Base-by-base conservation (phyloP, 2,113 vertebrate species). In the Donacobius atricapilla region DNA sequence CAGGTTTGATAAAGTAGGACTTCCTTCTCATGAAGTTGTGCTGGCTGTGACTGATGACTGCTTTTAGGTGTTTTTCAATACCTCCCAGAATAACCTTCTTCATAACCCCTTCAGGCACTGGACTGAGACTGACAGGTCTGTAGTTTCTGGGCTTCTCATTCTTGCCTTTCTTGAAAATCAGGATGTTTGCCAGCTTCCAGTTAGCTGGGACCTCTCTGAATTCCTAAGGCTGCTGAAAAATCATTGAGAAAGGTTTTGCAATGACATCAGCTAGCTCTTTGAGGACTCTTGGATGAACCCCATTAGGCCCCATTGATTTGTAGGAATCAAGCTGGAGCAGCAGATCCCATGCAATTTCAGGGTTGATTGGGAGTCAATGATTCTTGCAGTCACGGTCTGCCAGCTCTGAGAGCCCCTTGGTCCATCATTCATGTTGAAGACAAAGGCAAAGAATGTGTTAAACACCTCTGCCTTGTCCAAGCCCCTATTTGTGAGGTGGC, bases 31-130 rank as follows among this genome's bases (percentile, higher is more conserved):
- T 42, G 16, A 66, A 76, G 25, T 11, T 1, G 0, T 42, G 16
- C 35, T 76, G 51, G 31, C 16, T 42, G 31, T 76, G 70, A 57
- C 16, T 0, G 0, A 21, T 31, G 31, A 31, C 37, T 13, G 1
- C 11, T 33, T 57, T 58, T 25, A 50, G 53, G 31, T 57, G 20
- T 25, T 57, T 57, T 48, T 40, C 35, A 50, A 24, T 16, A 57
- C 3, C 13, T 66, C 35, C 42, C 16, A 50, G 13, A 76, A 76
- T 25, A 42, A 31, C 45, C 25, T 57, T 64, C 23, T 65, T 57
- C 25, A 17, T 42, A 66, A 35, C 9, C 45, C 76, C 35, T 76
- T 76, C 35, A 17, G 35, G 35, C 20, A 57, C 30, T 15, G 20
- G 57, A 65, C 19, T 48, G 42, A 48, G 60, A 35, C 42, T 57